Percentiles rank a stretch among this genome's conserved stretches.
Evolutionary conservation across 2,888 invertebrate species (phyloP).

Genomic region (Allygus modestus): DNA sequence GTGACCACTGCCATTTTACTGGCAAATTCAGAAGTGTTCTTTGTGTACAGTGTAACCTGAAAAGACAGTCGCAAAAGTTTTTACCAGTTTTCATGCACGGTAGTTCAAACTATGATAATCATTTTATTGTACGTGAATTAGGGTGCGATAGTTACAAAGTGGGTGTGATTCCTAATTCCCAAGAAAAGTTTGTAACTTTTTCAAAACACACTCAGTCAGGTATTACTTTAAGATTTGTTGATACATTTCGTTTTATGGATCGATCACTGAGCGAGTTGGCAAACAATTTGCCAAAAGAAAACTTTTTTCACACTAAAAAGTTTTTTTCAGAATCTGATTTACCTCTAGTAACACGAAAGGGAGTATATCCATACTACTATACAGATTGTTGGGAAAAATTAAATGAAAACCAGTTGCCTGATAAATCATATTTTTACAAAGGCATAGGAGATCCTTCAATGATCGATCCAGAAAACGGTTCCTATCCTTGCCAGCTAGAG

Average conservation of each 20-base stretch:
- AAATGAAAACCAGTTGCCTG: constrained; percentile 67
- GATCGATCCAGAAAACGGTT: constrained; percentile 55
- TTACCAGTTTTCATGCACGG: constrained; percentile 48
- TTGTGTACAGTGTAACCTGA: constrained; percentile 17
- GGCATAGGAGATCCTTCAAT: constrained; percentile 67
- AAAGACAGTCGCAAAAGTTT: constrained; percentile 27
- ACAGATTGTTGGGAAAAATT: constrained; percentile 61
- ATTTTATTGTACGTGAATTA: constrained; percentile 44
- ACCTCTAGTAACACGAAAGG: constrained; percentile 59
- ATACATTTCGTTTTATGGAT: constrained; percentile 5
- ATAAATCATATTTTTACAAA: constrained; percentile 69
- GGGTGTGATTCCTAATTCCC: constrained; percentile 34
- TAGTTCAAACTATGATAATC: constrained; percentile 46
- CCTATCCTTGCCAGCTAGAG: background rate
- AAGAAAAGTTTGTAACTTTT: constrained; percentile 51
- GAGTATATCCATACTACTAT: constrained; percentile 64
- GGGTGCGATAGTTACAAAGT: constrained; percentile 35
- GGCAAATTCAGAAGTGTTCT: constrained; percentile 37
- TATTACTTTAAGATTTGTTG: constrained; percentile 3
- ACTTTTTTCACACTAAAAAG: background rate
- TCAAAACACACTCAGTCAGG: constrained; percentile 5
- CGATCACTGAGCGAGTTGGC: background rate
- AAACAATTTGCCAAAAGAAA: background rate
- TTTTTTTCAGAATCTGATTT: background rate
- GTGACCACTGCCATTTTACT: constrained; percentile 52